Conservation (phyloP, 2,113 vertebrate genomes). For the Sminthopsis crassicaudata region DNA sequence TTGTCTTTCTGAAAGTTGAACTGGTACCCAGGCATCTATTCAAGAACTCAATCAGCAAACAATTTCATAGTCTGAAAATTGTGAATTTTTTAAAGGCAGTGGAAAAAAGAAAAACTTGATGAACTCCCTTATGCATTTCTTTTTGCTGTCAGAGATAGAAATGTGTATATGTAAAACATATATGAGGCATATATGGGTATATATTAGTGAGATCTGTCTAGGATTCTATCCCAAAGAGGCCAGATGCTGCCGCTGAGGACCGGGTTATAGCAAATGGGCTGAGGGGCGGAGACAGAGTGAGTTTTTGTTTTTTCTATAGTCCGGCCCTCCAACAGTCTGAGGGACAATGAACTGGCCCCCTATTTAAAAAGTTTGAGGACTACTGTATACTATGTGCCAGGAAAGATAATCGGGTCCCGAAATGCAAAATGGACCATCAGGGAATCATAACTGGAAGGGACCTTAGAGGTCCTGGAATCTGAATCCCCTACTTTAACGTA, state of each 20-base stretch:
- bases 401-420: neutral
- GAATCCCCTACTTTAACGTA: neutral
- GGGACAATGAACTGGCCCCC: too few relatives aligned
- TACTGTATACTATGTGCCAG: neutral
- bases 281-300: too few relatives aligned
- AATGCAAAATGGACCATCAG: neutral
- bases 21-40: neutral
- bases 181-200: neutral
- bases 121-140: neutral
- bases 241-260: too few relatives aligned
- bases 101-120: neutral
- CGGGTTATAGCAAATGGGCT: too few relatives aligned
- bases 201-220: neutral
- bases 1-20: neutral
- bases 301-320: too few relatives aligned
- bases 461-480: neutral
- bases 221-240: neutral
- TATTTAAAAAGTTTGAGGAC: too few relatives aligned
- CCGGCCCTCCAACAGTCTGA: too few relatives aligned
- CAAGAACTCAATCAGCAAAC: neutral
- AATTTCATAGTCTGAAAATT: neutral
- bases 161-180: neutral
- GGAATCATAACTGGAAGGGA: neutral
- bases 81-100: neutral
- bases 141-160: neutral